Conservation (phyloP, 2,113 vertebrate genomes). For the Xenopus laevis region DNA sequence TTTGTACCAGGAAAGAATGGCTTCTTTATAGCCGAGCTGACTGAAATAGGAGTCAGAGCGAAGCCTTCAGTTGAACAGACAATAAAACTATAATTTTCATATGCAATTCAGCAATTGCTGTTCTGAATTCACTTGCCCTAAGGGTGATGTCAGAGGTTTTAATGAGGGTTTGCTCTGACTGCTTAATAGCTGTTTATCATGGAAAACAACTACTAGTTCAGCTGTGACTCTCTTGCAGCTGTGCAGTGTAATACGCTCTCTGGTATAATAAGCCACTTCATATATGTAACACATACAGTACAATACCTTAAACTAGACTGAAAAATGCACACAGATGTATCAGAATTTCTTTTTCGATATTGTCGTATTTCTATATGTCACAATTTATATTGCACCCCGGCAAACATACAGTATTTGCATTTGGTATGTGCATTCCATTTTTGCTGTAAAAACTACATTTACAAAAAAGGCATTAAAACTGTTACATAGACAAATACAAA, state of each 20-base stretch:
- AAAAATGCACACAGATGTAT: conserved; percentile 31
- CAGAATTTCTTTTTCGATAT: no score
- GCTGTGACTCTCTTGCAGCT: conserved; percentile 57
- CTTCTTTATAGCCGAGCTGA: conserved; percentile 63
- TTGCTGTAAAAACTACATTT: no score
- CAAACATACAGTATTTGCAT: no score
- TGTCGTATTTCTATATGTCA: no score
- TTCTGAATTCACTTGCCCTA: conserved; percentile 49
- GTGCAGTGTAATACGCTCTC: conserved; percentile 49
- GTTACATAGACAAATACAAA: no score
- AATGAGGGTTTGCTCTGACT: conserved; percentile 59
- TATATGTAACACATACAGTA: background rate
- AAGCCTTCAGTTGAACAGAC: conserved; percentile 70
- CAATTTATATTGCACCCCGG: no score
- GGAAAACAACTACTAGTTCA: conserved; percentile 56
- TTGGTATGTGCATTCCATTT: no score
- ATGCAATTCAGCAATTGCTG: conserved; percentile 58
- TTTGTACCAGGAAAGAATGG: conserved; percentile 72
- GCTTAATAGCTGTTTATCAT: conserved; percentile 67
- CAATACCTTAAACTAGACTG: background rate
- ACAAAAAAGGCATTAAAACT: no score
- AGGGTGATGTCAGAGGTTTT: conserved; percentile 64
- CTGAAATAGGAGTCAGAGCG: conserved; percentile 62
- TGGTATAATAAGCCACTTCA: conserved; percentile 50
- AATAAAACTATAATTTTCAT: conserved; percentile 77